Percentiles rank a stretch among this genome's conserved stretches.
Evolutionary conservation across 2,113 vertebrate genomes (phyloP).

Genomic region (Gavialis gangeticus): DNA sequence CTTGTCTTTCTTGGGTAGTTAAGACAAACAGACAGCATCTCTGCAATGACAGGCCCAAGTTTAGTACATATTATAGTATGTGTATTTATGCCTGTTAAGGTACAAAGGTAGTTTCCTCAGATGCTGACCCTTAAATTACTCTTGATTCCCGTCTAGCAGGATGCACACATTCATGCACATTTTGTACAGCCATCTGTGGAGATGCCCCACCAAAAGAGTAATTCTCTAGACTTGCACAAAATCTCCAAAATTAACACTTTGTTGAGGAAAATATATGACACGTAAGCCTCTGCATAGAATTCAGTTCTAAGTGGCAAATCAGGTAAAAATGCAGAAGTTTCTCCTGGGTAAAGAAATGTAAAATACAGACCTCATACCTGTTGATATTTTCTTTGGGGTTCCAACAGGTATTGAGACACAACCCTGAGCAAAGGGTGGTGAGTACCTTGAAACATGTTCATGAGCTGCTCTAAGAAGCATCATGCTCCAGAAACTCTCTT

Average conservation of each 20-base stretch:
- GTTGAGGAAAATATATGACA: background rate
- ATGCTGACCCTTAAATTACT: no score
- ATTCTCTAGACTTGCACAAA: background rate
- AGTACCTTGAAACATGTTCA: background rate
- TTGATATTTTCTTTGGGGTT: background rate
- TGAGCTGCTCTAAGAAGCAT: background rate
- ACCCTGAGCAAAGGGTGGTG: accelerated
- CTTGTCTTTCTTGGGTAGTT: constrained; percentile 3
- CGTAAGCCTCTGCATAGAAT: background rate
- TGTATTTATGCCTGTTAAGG: background rate
- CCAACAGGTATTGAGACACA: background rate
- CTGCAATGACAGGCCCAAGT: background rate
- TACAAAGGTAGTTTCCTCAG: background rate
- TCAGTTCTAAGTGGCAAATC: background rate
- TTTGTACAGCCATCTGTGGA: no score
- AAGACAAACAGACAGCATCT: background rate
- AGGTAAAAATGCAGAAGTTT: background rate
- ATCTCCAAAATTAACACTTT: background rate
- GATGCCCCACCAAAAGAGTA: no score
- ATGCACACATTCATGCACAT: no score
- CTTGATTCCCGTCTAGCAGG: no score
- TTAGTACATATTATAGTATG: background rate
- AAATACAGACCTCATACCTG: background rate
- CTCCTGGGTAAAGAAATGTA: background rate
- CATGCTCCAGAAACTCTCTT: background rate